phyloP scores from a whole-genome alignment of 35 echinoderm and acorn worm genomes.

The Chiridota heheva region DNA sequence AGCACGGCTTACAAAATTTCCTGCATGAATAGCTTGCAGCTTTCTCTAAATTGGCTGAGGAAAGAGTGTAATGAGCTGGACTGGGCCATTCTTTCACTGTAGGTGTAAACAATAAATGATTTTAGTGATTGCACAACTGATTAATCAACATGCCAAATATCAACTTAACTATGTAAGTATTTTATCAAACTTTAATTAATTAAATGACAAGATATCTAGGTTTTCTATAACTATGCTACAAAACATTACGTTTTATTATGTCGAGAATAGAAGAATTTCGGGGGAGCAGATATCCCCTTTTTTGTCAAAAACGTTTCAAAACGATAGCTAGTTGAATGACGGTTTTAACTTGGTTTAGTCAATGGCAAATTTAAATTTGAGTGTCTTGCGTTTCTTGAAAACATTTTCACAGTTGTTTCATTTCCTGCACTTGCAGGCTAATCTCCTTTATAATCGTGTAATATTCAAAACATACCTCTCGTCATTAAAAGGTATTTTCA shows the following conservation, averaged over 20 bases:
- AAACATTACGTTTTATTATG: background rate
- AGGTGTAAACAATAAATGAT: background rate
- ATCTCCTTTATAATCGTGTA: no score
- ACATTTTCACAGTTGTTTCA: no score
- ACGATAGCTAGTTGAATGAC: no score
- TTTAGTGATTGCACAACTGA: background rate
- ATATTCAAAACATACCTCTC: no score
- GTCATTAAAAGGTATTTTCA: no score
- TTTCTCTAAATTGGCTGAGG: slow-evolving; percentile 35
- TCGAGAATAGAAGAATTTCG: background rate
- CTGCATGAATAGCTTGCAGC: slow-evolving; percentile 72
- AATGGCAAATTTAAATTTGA: no score
- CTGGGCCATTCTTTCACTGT: slow-evolving; percentile 67
- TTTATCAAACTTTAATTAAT: background rate
- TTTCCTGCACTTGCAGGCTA: no score
- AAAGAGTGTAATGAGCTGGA: slow-evolving; percentile 72
- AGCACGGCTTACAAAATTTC: slow-evolving; percentile 84
- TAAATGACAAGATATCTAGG: background rate
- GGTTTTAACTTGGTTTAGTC: no score
- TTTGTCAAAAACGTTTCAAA: no score
- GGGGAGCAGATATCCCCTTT: background rate
- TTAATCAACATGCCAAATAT: background rate
- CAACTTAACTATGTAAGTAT: background rate
- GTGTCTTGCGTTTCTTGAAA: no score
- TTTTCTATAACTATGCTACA: background rate